Conservation (phyloP, 2,888 invertebrate species). For the Dynastes hyllus region DNA sequence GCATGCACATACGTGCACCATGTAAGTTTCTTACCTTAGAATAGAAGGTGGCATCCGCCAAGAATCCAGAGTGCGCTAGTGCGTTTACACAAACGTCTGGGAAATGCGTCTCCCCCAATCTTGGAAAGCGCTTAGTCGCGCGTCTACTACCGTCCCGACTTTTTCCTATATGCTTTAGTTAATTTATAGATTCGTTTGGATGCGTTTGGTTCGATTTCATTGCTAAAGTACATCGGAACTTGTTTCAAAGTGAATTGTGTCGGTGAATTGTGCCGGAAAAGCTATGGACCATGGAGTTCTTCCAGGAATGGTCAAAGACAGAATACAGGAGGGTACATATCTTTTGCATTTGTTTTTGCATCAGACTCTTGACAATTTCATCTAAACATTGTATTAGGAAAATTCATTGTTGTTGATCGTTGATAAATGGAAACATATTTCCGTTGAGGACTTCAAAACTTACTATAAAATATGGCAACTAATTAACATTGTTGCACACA, state of each 20-base stretch:
- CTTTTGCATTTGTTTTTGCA: conserved; percentile 14
- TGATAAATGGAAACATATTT: too few relatives aligned
- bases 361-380: conserved; percentile 3
- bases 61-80: conserved; percentile 47
- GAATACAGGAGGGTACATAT: conserved; percentile 52
- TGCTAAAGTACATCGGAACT: background rate
- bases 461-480: too few relatives aligned
- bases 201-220: conserved; percentile 6
- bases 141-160: conserved; percentile 60
- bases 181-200: conserved; percentile 16
- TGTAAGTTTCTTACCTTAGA: conserved; percentile 33
- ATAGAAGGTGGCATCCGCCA: conserved; percentile 29
- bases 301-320: conserved; percentile 69
- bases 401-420: too few relatives aligned
- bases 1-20: background rate
- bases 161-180: conserved; percentile 27
- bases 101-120: conserved; percentile 68
- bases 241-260: conserved; percentile 35
- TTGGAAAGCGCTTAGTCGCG: conserved; percentile 65
- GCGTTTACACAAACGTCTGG: conserved; percentile 50
- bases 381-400: background rate
- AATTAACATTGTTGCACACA: too few relatives aligned
- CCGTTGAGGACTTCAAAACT: too few relatives aligned
- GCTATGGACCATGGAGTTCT: conserved; percentile 71
- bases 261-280: conserved; percentile 44